Conservation (phyloP, 2,888 invertebrate species). For the Argyresthia albistria region DNA sequence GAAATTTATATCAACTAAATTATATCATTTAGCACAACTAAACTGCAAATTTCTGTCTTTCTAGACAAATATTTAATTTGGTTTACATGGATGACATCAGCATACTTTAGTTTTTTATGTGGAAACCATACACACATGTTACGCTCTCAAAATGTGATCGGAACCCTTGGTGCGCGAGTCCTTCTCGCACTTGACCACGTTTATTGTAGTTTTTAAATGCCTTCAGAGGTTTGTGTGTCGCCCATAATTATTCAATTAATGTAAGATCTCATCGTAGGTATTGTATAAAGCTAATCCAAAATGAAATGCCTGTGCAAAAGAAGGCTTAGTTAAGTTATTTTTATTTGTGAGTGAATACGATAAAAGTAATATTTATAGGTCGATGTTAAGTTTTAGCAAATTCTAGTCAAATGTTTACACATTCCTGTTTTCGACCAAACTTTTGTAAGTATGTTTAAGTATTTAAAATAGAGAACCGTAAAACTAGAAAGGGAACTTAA, state of each 20-base stretch:
- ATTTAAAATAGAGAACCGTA: conserved; percentile 1
- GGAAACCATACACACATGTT: no score
- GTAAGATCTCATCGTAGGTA: conserved; percentile 57
- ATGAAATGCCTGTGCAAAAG: conserved; percentile 22
- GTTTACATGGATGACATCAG: no score
- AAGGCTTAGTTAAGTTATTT: conserved; percentile 29
- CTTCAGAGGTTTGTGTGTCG: conserved; percentile 12
- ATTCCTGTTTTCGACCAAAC: conserved; percentile 72
- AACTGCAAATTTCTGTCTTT: no score
- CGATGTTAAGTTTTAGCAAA: conserved; percentile 70
- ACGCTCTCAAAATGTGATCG: no score
- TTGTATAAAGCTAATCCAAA: conserved; percentile 15
- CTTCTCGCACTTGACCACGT: no score
- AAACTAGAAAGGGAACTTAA: neutral
- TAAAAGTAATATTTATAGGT: conserved; percentile 61
- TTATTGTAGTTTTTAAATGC: neutral
- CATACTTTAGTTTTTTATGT: no score
- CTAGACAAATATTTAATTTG: no score
- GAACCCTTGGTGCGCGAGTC: no score
- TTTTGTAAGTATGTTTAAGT: conserved; percentile 18
- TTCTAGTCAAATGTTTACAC: conserved; percentile 71
- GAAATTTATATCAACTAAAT: no score
- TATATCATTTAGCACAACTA: no score
- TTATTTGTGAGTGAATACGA: conserved; percentile 43
- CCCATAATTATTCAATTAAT: neutral